These are phyloP conservation scores for Labeo catla DNA, from an alignment of 2,113 vertebrate genomes.

Conservation along the genomic window DNA sequence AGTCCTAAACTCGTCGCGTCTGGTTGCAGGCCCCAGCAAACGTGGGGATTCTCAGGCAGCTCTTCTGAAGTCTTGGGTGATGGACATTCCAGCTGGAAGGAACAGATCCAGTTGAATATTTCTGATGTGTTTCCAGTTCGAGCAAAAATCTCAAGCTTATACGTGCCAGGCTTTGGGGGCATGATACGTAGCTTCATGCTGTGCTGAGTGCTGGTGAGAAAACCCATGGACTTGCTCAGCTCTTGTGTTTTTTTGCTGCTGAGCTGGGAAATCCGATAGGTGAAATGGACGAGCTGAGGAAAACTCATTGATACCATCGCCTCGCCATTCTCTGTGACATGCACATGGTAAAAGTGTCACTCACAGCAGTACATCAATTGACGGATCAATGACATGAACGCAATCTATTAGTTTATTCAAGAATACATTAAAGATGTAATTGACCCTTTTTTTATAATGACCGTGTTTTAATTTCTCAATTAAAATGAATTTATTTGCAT, in stretches of 20 bases:
- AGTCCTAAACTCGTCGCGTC: constrained; percentile 62
- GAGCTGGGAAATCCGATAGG: constrained; percentile 63
- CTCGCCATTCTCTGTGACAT: constrained; percentile 57
- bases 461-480: background rate
- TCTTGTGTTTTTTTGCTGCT: constrained; percentile 55
- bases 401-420: background rate
- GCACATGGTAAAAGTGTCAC: background rate
- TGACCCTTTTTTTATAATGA: background rate
- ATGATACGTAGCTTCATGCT: constrained; percentile 49
- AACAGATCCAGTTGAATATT: background rate
- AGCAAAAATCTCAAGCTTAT: constrained; percentile 70
- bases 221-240: background rate
- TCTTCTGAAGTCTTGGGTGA: constrained; percentile 39
- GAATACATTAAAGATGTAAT: background rate
- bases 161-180: constrained; percentile 59
- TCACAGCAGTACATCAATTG: background rate
- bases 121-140: background rate
- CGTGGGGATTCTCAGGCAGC: constrained; percentile 66
- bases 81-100: constrained; percentile 27
- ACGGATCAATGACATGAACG: background rate
- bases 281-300: constrained; percentile 62
- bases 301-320: constrained; percentile 60
- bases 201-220: background rate
- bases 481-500: background rate
- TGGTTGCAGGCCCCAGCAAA: constrained; percentile 65